Conservation (phyloP, 1,140 invertebrate genomes). For the Drosophila asahinai region DNA sequence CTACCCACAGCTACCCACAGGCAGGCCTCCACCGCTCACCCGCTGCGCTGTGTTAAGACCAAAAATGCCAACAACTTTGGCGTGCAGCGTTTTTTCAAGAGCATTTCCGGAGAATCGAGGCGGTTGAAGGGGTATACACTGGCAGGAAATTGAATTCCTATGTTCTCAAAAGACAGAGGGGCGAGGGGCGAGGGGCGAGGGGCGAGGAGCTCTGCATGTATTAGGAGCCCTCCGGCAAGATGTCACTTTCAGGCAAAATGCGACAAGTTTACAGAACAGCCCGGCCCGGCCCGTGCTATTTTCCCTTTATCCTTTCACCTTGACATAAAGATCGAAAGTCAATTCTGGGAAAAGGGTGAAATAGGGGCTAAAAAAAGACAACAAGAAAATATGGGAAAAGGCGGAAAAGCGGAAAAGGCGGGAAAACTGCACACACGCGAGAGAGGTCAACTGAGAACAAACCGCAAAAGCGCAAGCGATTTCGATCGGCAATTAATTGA, state of each 20-base stretch:
- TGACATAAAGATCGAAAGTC: conserved; percentile 19
- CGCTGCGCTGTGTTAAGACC: conserved; percentile 5
- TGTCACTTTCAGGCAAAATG: conserved; percentile 37
- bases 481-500: conserved; percentile 47
- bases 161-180: conserved; percentile 35
- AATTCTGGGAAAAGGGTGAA: neutral
- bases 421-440: neutral
- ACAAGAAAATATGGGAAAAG: neutral
- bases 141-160: conserved; percentile 68
- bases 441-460: conserved; percentile 17
- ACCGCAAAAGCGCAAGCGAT: conserved; percentile 28
- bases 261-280: conserved; percentile 16
- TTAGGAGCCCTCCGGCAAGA: conserved; percentile 21
- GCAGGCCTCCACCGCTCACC: neutral
- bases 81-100: conserved; percentile 25
- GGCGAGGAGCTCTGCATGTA: neutral
- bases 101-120: conserved; percentile 48
- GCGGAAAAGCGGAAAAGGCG: neutral
- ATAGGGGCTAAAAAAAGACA: neutral
- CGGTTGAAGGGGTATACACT: conserved; percentile 10
- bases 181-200: neutral
- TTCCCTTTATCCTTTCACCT: neutral
- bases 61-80: conserved; percentile 6
- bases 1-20: neutral
- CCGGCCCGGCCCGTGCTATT: too few species aligned